Percentiles rank a stretch among this genome's conserved stretches.
These are phyloP conservation scores for Epinotia demarniana DNA, from an alignment of 2,888 invertebrate genomes.

Conservation along the genomic window DNA sequence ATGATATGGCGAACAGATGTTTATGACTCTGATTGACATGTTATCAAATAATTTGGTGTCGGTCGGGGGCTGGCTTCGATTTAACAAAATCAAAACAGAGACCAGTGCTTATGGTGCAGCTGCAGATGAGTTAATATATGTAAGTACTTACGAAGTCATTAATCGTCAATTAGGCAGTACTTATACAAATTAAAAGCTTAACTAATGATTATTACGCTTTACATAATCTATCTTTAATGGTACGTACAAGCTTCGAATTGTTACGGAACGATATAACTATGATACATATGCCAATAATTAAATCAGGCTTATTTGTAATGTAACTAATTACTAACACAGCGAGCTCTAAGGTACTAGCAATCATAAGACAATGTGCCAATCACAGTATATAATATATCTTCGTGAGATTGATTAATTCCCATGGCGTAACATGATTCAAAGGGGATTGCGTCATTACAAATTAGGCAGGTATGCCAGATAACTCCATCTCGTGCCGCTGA, in stretches of 20 bases:
- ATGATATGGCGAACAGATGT: too few species aligned
- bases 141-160: not conserved
- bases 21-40: too few species aligned
- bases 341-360: not conserved
- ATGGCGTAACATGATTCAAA: conserved; percentile 27
- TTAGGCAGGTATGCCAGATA: conserved; percentile 41
- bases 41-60: too few species aligned
- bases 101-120: too few species aligned
- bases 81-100: too few species aligned
- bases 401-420: conserved; percentile 33
- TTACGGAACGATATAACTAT: not conserved
- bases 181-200: not conserved
- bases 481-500: conserved; percentile 46
- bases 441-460: conserved; percentile 47
- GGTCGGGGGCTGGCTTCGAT: too few species aligned
- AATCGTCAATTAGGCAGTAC: not conserved
- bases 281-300: not conserved
- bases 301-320: conserved; percentile 21
- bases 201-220: not conserved
- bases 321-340: conserved; percentile 7
- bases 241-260: not conserved
- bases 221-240: not conserved
- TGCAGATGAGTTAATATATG: too few species aligned
- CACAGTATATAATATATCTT: conserved; percentile 8
- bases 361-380: not conserved